A percentile compares a stretch with the other conserved stretches of the same genome.
phyloP scores from a whole-genome alignment of 2,113 vertebrate species.

The Saimiri boliviensis region DNA sequence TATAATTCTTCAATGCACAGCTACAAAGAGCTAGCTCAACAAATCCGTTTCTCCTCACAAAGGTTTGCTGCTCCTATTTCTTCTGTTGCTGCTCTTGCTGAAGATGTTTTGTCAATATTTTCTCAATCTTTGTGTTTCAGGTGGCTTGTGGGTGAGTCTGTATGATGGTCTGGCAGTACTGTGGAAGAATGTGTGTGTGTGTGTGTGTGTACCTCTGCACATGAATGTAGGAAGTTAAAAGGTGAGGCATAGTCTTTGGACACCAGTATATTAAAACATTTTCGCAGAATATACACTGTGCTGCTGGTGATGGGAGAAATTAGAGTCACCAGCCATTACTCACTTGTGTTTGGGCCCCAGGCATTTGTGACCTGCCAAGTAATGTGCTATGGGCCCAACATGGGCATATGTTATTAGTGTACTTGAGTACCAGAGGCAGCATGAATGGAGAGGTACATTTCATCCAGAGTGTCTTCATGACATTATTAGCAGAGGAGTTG shows the following conservation, averaged over 20 bases:
- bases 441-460: not conserved
- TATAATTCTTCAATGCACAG: constrained; percentile 25
- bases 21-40: constrained; percentile 3
- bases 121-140: not conserved
- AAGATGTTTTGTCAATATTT: constrained; percentile 33
- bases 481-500: not conserved
- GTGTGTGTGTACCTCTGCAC: not conserved
- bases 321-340: not conserved
- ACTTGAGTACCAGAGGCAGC: not conserved
- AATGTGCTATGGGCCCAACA: not conserved
- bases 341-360: constrained; percentile 50
- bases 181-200: not conserved
- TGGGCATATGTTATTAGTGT: not conserved
- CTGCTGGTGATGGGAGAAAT: not conserved
- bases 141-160: not conserved
- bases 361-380: not conserved
- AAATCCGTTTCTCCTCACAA: constrained; percentile 17
- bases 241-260: not conserved
- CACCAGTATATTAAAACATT: not conserved
- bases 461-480: constrained; percentile 37
- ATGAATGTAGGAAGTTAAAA: not conserved
- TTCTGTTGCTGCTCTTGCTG: not conserved
- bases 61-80: not conserved
- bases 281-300: not conserved
- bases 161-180: not conserved